Evolutionary conservation across 2,888 invertebrate genomes (phyloP).

Genomic region (Sesia apiformis): DNA sequence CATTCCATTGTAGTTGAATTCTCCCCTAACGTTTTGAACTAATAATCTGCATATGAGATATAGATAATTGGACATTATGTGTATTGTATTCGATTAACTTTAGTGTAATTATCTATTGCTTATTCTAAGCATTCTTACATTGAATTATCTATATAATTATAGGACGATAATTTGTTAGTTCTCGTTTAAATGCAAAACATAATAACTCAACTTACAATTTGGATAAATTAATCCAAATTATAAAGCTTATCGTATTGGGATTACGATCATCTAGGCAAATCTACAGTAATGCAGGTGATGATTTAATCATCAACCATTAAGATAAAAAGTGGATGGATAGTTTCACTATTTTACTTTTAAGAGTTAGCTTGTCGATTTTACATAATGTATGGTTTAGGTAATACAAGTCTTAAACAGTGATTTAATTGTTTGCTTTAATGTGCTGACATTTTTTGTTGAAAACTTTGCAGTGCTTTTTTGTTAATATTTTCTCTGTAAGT

Average conservation of each 20-base stretch:
- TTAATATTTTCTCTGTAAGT: constrained; percentile 53
- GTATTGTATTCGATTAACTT: constrained; percentile 35
- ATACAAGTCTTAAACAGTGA: constrained; percentile 30
- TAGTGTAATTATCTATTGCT: constrained; percentile 44
- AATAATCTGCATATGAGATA: neutral
- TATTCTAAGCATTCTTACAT: constrained; percentile 33
- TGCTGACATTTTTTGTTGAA: constrained; percentile 49
- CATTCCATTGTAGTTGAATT: constrained; percentile 54
- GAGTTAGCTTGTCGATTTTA: constrained; percentile 27
- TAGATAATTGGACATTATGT: constrained; percentile 1
- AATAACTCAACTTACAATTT: neutral
- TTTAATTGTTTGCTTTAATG: constrained; percentile 35
- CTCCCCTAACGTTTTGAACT: constrained; percentile 22
- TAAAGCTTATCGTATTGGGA: constrained; percentile 10
- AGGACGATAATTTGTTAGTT: constrained; percentile 23
- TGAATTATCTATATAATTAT: constrained; percentile 21
- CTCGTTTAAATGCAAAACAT: constrained; percentile 4
- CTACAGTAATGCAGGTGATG: constrained; percentile 29
- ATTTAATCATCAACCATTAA: constrained; percentile 29
- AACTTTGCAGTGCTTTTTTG: constrained; percentile 62
- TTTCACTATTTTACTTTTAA: constrained; percentile 18
- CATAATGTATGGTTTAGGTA: constrained; percentile 31
- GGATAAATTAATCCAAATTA: neutral
- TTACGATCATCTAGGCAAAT: constrained; percentile 30
- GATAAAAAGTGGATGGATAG: constrained; percentile 11